Base-by-base conservation (phyloP, 2,888 invertebrate genomes). In the Plusia festucae region DNA sequence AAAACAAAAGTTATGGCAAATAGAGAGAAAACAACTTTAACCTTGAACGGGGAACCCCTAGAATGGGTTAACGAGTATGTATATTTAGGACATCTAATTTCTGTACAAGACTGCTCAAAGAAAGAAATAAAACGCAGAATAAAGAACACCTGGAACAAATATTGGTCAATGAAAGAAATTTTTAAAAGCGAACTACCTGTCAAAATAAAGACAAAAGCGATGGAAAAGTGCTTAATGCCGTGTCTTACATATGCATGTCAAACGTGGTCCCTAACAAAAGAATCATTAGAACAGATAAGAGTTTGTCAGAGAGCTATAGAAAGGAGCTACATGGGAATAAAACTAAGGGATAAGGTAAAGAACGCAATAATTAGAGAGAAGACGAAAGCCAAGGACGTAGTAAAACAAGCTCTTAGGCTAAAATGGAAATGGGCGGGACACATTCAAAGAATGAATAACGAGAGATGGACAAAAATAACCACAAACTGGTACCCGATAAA, bases 241-340 rank as follows among this genome's bases (percentile, higher is more conserved):
- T 72, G 69, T 16, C 59, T 80, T 15, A 73, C 75, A n/a, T 76
- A 78, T 57, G 73, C 68, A n/a, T 76, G 70, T 51, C 32, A 34
- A 34, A 34, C 32, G 11, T 34, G 32, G 32, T 11, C 8, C 8
- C 13, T 34, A 11, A 34, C 32, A 34, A 34, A 34, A 8, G 13
- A 13, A 34, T 11, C 32, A 34, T 11, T 11, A 34, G 13, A 34
- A 8, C 8, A 34, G 13, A 34, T 34, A 34, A 13, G 8, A 8
- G 13, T 13, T 11, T 34, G 32, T 34, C 32, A 34, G 13, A 34
- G 32, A 34, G 32, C 11, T 34, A 34, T 34, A 13, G 32, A 34
- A 13, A 34, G 32, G 13, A 34, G 32, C 13, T 11, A 11, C 11
- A 34, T 34, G 13, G 13, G 13, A 8, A 34, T 34, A 11, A 34